Conservation (phyloP, 2,888 invertebrate species). For the Agriopis leucophaearia region DNA sequence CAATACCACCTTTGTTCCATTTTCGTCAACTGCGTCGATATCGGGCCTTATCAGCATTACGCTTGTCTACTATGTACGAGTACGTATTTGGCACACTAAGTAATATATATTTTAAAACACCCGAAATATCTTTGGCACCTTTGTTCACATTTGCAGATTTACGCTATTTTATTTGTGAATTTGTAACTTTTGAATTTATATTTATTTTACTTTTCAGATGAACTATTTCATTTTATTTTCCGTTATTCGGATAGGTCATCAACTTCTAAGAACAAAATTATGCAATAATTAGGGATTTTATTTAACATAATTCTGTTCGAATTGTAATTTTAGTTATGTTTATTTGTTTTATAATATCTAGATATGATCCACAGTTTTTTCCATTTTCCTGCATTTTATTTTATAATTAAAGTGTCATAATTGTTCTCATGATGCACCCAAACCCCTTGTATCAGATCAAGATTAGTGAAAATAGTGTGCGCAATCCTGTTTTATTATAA, state of each 20-base stretch:
- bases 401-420: too few species aligned
- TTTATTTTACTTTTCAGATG: neutral
- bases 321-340: neutral
- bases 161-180: constrained; percentile 24
- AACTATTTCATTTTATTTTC: neutral
- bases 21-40: constrained; percentile 28
- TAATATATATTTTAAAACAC: constrained; percentile 35
- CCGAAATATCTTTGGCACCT: constrained; percentile 45
- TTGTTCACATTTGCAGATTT: constrained; percentile 32
- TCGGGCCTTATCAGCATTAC: constrained; percentile 34
- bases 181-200: constrained; percentile 6
- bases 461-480: neutral
- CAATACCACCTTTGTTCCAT: constrained; percentile 32
- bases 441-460: neutral
- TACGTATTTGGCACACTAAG: constrained; percentile 48
- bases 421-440: neutral
- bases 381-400: neutral
- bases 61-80: constrained; percentile 40
- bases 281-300: neutral
- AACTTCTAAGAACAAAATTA: neutral
- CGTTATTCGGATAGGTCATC: neutral
- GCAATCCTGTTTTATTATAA: too few species aligned
- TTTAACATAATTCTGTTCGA: neutral
- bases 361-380: neutral
- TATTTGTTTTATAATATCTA: neutral